These are phyloP conservation scores for Drosophila tanythrix DNA, from an alignment of 2,888 invertebrate genomes.

Conservation along the genomic window DNA sequence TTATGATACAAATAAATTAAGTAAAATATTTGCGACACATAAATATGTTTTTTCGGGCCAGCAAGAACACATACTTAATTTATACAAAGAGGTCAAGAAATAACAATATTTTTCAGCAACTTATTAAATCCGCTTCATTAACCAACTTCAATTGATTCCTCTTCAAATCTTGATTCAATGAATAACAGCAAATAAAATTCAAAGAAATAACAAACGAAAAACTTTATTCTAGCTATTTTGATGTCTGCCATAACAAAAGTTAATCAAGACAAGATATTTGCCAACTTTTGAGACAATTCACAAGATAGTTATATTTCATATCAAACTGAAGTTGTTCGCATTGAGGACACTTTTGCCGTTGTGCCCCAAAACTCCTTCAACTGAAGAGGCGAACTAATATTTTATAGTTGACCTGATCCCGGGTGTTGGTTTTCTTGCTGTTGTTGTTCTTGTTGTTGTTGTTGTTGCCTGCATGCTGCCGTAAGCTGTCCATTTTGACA, in stretches of 20 bases:
- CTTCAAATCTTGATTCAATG: background rate
- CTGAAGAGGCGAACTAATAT: background rate
- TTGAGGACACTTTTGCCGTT: background rate
- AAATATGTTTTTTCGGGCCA: background rate
- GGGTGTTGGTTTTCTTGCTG: background rate
- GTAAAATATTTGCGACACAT: background rate
- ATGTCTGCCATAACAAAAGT: background rate
- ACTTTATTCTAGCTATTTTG: background rate
- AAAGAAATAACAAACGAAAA: background rate
- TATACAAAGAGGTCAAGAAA: no score
- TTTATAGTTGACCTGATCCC: background rate
- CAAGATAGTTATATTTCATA: background rate
- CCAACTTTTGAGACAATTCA: background rate
- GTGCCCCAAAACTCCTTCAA: background rate
- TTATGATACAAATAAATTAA: background rate
- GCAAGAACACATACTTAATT: background rate
- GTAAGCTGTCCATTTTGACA: constrained; percentile 22
- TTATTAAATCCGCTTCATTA: background rate
- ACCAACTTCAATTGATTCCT: background rate
- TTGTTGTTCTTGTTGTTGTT: background rate
- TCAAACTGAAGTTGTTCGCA: background rate
- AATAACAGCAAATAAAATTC: background rate
- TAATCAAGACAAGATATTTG: background rate
- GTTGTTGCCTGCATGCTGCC: background rate
- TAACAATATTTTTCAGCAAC: background rate